A percentile compares a stretch with the other conserved stretches of the same genome.
Conservation (phyloP, 2,113 vertebrate species). For the Emydura subglobosa region DNA sequence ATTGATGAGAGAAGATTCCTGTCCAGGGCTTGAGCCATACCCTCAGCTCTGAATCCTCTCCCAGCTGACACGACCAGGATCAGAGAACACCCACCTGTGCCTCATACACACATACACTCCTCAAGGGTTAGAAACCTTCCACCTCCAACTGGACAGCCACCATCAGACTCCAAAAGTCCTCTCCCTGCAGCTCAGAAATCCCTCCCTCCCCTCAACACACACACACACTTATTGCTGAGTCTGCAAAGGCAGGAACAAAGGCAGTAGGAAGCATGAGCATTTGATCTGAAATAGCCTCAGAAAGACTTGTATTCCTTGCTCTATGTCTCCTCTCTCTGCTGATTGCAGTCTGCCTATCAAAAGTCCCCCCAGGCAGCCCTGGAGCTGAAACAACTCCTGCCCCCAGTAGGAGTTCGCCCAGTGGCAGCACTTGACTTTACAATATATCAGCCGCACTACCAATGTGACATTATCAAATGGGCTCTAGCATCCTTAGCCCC, state of each 20-base stretch:
- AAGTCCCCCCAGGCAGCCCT: not conserved
- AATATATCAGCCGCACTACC: not conserved
- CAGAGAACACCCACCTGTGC: not conserved
- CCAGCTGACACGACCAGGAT: not conserved
- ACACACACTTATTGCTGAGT: not conserved
- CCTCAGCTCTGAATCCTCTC: not conserved
- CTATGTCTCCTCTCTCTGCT: not conserved
- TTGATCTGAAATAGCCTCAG: not conserved
- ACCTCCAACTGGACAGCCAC: not conserved
- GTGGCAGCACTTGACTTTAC: not conserved
- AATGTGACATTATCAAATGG: not conserved
- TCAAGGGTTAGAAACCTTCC: not conserved
- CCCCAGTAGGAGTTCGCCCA: not conserved
- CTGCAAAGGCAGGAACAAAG: not conserved
- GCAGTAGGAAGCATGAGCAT: not conserved
- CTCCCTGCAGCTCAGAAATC: no score
- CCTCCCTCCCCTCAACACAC: no score
- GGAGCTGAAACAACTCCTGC: not conserved
- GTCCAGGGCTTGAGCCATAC: not conserved
- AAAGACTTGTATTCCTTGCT: not conserved
- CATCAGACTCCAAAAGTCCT: not conserved
- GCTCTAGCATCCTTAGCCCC: not conserved
- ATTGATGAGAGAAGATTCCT: not conserved
- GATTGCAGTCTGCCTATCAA: not conserved
- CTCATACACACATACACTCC: not conserved